Percentiles rank a stretch among this genome's conserved stretches.
phyloP scores from a whole-genome alignment of 2,113 vertebrate species.

The Penelope pileata region DNA sequence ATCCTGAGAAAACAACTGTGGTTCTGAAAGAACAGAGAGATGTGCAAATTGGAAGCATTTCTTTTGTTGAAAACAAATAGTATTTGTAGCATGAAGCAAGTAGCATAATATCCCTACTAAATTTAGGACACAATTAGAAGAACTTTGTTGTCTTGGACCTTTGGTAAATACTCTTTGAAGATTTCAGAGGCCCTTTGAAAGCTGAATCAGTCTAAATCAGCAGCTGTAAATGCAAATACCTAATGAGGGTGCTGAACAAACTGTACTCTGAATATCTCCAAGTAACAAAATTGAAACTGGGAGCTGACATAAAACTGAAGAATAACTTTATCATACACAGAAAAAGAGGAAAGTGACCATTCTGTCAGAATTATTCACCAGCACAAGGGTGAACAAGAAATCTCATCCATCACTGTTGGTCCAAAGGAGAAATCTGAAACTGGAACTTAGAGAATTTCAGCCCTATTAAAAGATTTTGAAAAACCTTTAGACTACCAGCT shows the following conservation, averaged over 20 bases:
- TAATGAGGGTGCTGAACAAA: background rate
- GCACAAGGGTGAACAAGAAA: background rate
- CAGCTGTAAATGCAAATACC: background rate
- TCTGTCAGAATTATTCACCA: background rate
- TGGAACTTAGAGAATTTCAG: background rate
- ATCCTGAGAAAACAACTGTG: background rate
- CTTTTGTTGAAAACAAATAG: background rate
- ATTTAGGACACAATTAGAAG: constrained; percentile 29
- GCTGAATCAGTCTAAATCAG: constrained; percentile 14
- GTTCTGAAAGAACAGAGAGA: background rate
- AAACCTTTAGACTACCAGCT: background rate
- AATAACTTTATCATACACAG: background rate
- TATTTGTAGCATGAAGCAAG: constrained; percentile 24
- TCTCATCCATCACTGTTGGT: background rate
- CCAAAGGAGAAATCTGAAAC: background rate
- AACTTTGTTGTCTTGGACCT: background rate
- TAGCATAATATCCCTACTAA: background rate
- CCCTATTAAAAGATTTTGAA: background rate
- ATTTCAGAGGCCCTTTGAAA: constrained; percentile 1
- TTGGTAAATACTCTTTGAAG: constrained; percentile 20
- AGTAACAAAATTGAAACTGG: background rate
- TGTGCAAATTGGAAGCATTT: background rate
- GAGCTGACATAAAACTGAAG: background rate
- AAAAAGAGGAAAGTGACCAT: background rate
- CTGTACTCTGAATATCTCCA: background rate